These are phyloP conservation scores for Pygmarrhopalites habei DNA, from an alignment of 1,140 invertebrate species.

Conservation along the genomic window DNA sequence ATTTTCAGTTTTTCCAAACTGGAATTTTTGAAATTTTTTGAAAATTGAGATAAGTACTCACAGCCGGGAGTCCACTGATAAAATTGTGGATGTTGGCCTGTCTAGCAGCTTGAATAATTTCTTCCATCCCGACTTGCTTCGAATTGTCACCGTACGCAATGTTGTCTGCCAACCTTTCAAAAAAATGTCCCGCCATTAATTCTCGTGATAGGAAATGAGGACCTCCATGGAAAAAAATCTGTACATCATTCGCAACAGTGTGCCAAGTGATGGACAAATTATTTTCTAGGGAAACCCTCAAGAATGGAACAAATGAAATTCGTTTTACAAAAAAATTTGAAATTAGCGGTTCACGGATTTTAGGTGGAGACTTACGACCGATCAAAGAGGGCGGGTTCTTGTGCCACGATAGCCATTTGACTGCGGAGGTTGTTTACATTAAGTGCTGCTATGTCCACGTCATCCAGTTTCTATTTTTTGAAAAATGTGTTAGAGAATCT, in stretches of 20 bases:
- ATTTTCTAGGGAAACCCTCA: too few species aligned
- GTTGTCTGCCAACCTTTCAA: slow-evolving; percentile 52
- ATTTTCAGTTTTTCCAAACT: slow-evolving; percentile 2
- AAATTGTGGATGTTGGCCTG: slow-evolving; percentile 53
- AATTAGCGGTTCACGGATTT: too few species aligned
- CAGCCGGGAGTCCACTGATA: slow-evolving; percentile 48
- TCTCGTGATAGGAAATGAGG: too few species aligned
- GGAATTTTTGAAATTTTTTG: background rate
- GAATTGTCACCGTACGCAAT: slow-evolving; percentile 51
- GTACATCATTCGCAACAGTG: too few species aligned
- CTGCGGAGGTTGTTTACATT: slow-evolving; percentile 49
- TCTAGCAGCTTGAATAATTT: slow-evolving; percentile 50
- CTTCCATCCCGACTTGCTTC: slow-evolving; percentile 43
- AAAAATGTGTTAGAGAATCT: background rate
- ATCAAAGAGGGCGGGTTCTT: slow-evolving; percentile 55
- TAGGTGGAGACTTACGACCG: too few species aligned
- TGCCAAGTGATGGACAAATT: too few species aligned
- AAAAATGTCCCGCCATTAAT: too few species aligned
- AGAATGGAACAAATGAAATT: too few species aligned
- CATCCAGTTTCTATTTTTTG: slow-evolving; percentile 44
- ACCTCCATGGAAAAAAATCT: too few species aligned
- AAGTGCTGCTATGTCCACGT: slow-evolving; percentile 44
- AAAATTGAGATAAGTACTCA: slow-evolving; percentile 32
- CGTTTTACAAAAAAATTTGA: too few species aligned
- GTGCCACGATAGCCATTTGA: slow-evolving; percentile 52